Conservation (phyloP, 2,797 vertebrate genomes). For the Hypotaenidia philippensis region DNA sequence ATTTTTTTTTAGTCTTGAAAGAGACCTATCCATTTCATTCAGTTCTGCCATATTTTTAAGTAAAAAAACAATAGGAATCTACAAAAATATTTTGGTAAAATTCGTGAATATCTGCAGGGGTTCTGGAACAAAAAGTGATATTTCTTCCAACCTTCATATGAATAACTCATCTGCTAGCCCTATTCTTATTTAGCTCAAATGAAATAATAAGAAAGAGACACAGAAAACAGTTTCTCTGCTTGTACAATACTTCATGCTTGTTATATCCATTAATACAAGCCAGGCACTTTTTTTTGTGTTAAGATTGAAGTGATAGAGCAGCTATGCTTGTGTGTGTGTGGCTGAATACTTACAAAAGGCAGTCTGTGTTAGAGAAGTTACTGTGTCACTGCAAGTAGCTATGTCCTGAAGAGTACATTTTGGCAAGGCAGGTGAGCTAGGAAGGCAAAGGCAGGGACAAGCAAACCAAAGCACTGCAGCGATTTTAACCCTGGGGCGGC, state of each 20-base stretch:
- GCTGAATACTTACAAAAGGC: conserved; percentile 29
- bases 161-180: conserved; percentile 65
- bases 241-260: conserved; percentile 32
- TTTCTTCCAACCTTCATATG: conserved; percentile 69
- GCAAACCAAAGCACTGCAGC: background rate
- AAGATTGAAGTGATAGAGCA: conserved; percentile 1
- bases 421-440: background rate
- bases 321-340: background rate
- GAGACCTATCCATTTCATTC: conserved; percentile 77
- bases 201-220: conserved; percentile 71
- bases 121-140: conserved; percentile 62
- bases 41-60: conserved; percentile 78
- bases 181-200: conserved; percentile 71
- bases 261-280: conserved; percentile 65
- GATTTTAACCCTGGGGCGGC: background rate
- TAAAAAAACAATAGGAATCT: conserved; percentile 78
- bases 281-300: conserved; percentile 18
- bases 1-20: conserved; percentile 78
- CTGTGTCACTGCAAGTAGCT: background rate
- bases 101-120: conserved; percentile 71
- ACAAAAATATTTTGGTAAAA: conserved; percentile 83
- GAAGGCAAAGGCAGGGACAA: background rate
- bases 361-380: background rate
- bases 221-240: conserved; percentile 57
- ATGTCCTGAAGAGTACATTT: background rate